Base-by-base conservation (phyloP, 2,888 invertebrate genomes). In the Arctia plantaginis region DNA sequence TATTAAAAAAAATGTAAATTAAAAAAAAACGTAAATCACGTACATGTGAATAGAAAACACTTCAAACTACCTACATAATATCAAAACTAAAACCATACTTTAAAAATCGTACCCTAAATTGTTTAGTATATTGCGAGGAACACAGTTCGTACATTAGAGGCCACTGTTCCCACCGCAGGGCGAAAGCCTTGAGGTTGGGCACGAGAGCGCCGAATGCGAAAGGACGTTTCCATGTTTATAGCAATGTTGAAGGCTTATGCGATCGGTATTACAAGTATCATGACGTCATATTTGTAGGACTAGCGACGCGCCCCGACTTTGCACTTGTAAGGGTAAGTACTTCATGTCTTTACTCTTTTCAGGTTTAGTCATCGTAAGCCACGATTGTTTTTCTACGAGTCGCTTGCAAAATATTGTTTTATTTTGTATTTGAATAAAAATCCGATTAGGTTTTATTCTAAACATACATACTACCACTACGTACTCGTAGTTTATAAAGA, bases 81-180 rank as follows among this genome's bases (percentile, higher is more conserved):
- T 20, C 23, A 65, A 10, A 51, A 66, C 39, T 65, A 39, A 35
- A 39, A 39, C 39, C n/a, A 66, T 66, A 39, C n/a, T 39, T 55
- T 59, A 70, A 20, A 39, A 30, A 65, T 47, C 27, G 47, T 44
- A 41, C 27, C 39, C 55, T 0, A 66, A 8, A 73, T 76, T 70
- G 73, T 82, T 74, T 64, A 68, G 66, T 66, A 66, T 71, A 75
- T 41, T 67, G 64, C 35, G 73, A 47, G 7, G 27, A 81, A 82
- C 82, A 82, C 74, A 67, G 67, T 74, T 80, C 74, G 74, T 82
- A 71, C 82, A 82, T 82, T 82, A 82, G 20, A 75, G 72, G 71
- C 39, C 73, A 74, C 74, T 84, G 84, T 75, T 62, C 55, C 23
- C 67, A 80, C 81, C 73, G 82, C 83, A 81, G 68, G 65, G 59